These are phyloP conservation scores for Protobothrops mucrosquamatus DNA, from an alignment of 2,113 vertebrate species.

Conservation along the genomic window DNA sequence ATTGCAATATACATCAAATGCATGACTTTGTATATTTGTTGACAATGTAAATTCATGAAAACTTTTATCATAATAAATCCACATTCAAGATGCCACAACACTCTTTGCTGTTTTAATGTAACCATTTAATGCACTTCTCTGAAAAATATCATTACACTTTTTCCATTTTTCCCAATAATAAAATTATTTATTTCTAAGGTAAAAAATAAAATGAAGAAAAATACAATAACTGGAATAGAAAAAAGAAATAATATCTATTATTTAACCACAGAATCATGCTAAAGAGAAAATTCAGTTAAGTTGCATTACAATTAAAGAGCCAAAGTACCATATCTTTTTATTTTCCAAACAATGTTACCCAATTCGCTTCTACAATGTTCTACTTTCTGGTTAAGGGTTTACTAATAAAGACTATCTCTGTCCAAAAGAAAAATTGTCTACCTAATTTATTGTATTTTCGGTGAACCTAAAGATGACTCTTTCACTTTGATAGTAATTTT, in stretches of 20 bases:
- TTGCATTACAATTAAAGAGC: not conserved
- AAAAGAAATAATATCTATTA: not conserved
- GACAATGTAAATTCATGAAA: not conserved
- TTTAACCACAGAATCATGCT: not conserved
- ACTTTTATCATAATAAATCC: not conserved
- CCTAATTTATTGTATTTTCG: not conserved
- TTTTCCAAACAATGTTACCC: constrained; percentile 15
- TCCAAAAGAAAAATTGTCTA: not conserved
- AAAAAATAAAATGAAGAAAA: not conserved
- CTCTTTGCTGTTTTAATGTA: not conserved
- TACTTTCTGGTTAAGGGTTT: not conserved
- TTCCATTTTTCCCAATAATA: not conserved
- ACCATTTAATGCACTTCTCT: not conserved
- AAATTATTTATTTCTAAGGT: not conserved
- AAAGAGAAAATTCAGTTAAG: not conserved
- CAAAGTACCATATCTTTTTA: not conserved
- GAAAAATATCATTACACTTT: not conserved
- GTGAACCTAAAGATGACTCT: not conserved
- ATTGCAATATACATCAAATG: not conserved
- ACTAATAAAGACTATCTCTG: not conserved
- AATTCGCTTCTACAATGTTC: not conserved
- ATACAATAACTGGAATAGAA: not conserved
- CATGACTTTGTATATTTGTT: not conserved
- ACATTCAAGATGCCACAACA: not conserved
- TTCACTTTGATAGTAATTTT: not conserved